phyloP scores from a whole-genome alignment of 30 jellyfish, hydroid and myxozoan genomes.

The Phacellophora camtschatica region DNA sequence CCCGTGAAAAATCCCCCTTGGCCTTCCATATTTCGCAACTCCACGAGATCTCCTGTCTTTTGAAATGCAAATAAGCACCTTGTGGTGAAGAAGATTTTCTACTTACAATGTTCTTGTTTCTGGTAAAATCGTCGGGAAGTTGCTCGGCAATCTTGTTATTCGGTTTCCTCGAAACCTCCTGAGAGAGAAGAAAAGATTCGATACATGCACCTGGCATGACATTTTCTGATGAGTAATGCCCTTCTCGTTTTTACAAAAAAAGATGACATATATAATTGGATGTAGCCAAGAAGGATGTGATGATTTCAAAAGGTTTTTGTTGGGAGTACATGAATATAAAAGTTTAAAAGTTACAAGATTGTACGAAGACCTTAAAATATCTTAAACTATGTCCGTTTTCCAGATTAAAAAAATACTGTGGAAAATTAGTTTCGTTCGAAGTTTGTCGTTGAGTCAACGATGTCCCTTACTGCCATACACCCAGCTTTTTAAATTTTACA shows the following conservation, averaged over 20 bases:
- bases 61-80: background rate
- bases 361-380: too few species aligned
- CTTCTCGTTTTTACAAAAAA: background rate
- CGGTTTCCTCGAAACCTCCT: slow-evolving; percentile 45
- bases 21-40: too few species aligned
- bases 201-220: background rate
- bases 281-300: background rate
- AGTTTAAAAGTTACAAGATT: too few species aligned
- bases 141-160: slow-evolving; percentile 36
- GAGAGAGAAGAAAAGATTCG: slow-evolving; percentile 14
- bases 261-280: background rate
- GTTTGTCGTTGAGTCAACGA: too few species aligned
- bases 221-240: background rate
- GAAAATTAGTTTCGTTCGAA: too few species aligned
- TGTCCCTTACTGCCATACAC: too few species aligned
- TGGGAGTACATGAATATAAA: too few species aligned
- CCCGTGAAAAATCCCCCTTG: too few species aligned
- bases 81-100: background rate
- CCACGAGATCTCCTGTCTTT: background rate
- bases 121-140: slow-evolving; percentile 38
- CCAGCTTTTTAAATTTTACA: too few species aligned
- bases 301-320: background rate
- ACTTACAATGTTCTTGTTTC: slow-evolving; percentile 26
- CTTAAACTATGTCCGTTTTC: too few species aligned
- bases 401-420: too few species aligned